Conservation (phyloP, 2,888 invertebrate genomes). For the Drosophila flavopinicola region DNA sequence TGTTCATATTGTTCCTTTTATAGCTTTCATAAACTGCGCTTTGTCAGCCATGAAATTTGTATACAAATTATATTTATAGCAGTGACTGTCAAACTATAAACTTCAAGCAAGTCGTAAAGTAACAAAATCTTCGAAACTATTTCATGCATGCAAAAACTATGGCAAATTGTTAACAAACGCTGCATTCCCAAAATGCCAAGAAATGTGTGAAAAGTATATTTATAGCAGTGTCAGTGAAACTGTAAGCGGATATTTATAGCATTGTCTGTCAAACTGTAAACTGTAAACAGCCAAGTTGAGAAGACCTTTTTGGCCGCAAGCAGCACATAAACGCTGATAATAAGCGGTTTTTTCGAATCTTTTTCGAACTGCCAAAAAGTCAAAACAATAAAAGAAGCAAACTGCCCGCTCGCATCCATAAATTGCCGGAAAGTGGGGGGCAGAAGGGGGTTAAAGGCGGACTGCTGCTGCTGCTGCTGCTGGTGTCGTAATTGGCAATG, state of each 20-base stretch:
- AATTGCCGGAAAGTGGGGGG: slow-evolving; percentile 52
- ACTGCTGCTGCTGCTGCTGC: slow-evolving; percentile 43
- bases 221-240: slow-evolving; percentile 25
- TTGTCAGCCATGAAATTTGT: too few relatives aligned
- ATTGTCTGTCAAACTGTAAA: slow-evolving; percentile 25
- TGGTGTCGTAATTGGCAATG: slow-evolving; percentile 81
- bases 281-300: slow-evolving; percentile 21
- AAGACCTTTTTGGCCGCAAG: slow-evolving; percentile 51
- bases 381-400: slow-evolving; percentile 45
- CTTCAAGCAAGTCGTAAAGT: too few relatives aligned
- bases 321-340: slow-evolving; percentile 66
- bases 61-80: neutral
- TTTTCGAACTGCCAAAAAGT: slow-evolving; percentile 50
- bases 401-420: slow-evolving; percentile 64
- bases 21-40: too few relatives aligned
- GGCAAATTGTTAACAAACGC: too few relatives aligned
- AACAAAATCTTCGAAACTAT: neutral
- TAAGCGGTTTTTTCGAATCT: slow-evolving; percentile 63
- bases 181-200: too few relatives aligned
- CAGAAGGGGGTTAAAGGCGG: too few relatives aligned
- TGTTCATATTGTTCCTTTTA: too few relatives aligned
- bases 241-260: slow-evolving; percentile 10
- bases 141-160: too few relatives aligned
- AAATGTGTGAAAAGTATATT: slow-evolving; percentile 7
- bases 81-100: slow-evolving; percentile 27